Evolutionary conservation across 2,797 vertebrate species (phyloP).

Genomic region (Phylloscopus collybita): DNA sequence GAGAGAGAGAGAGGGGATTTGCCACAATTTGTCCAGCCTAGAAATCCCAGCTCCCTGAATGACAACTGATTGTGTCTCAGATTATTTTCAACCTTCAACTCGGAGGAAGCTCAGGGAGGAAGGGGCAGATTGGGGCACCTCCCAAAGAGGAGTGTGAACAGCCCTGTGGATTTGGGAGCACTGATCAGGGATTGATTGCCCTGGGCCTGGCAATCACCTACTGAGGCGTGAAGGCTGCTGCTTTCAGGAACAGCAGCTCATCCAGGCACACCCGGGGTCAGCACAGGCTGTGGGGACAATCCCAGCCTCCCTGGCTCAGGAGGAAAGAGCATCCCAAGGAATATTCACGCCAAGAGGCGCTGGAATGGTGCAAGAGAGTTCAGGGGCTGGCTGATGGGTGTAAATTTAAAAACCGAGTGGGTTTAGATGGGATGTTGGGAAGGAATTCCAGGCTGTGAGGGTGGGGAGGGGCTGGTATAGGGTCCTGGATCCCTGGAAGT

Average conservation of each 20-base stretch:
- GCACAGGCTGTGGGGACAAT: accelerated
- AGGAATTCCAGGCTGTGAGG: not conserved
- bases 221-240: not conserved
- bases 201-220: not conserved
- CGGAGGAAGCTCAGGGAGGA: not conserved
- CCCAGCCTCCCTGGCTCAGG: accelerated
- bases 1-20: not conserved
- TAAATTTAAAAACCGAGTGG: accelerated
- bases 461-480: accelerated
- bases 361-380: no score
- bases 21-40: not conserved
- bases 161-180: not conserved
- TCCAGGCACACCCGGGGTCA: not conserved
- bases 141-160: not conserved
- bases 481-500: not conserved
- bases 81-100: not conserved
- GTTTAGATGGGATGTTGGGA: not conserved
- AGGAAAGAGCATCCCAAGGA: not conserved
- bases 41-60: not conserved
- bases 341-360: accelerated
- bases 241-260: not conserved
- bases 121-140: not conserved
- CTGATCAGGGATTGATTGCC: not conserved
- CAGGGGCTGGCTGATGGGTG: not conserved
- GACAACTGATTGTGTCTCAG: not conserved